phyloP scores from a whole-genome alignment of 2,797 vertebrate genomes.

The Micrastur ruficollis region DNA sequence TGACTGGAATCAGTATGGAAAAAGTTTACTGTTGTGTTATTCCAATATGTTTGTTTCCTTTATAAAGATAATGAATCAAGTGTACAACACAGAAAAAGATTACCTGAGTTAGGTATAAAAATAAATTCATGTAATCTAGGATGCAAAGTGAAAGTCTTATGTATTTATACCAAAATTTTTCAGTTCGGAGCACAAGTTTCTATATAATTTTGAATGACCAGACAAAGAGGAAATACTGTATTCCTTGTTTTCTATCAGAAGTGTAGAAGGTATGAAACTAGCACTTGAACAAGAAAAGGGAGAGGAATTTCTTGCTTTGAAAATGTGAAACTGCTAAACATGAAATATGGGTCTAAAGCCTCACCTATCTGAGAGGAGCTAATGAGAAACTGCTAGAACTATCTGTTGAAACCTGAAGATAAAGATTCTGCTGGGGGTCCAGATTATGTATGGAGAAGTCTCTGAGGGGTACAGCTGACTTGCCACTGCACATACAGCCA shows the following conservation, averaged over 20 bases:
- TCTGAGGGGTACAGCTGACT: background rate
- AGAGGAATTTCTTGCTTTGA: background rate
- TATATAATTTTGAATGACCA: background rate
- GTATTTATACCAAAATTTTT: background rate
- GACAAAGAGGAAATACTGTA: background rate
- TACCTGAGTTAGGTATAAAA: background rate
- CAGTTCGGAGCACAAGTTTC: background rate
- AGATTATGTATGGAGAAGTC: background rate
- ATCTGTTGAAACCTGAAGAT: background rate
- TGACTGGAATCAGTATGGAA: background rate
- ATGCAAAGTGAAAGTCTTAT: background rate
- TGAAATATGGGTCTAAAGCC: background rate
- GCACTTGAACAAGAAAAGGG: background rate
- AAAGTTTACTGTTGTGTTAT: background rate
- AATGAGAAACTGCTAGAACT: background rate
- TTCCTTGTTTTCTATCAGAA: background rate
- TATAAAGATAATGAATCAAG: background rate
- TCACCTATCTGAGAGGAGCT: background rate
- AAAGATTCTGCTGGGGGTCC: background rate
- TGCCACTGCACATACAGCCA: background rate
- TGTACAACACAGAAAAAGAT: background rate
- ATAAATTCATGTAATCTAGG: background rate
- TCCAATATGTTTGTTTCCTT: background rate
- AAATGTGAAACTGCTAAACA: background rate
- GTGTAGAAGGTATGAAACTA: background rate